phyloP scores from a whole-genome alignment of 2,888 invertebrate species.

The Drosophila nr. perissopoda region DNA sequence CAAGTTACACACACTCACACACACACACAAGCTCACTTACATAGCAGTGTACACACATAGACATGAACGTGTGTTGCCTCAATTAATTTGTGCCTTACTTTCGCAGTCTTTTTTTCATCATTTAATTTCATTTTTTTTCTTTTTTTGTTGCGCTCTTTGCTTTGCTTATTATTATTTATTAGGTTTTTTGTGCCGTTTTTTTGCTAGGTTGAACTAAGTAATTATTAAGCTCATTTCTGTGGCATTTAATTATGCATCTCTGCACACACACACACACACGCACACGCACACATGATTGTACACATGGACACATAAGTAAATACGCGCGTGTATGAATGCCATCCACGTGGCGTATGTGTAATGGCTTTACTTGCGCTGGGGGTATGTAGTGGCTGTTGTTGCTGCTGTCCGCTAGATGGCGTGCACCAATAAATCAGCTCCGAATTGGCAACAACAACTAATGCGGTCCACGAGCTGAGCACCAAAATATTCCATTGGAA shows the following conservation, averaged over 20 bases:
- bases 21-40: background rate
- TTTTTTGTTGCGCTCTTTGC: conserved; percentile 25
- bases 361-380: conserved; percentile 17
- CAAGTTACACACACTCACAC: conserved; percentile 14
- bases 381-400: background rate
- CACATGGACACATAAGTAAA: background rate
- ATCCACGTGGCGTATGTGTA: conserved; percentile 41
- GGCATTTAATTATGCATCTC: conserved; percentile 59
- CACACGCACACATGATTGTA: background rate
- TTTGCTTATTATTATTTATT: conserved; percentile 53
- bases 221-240: conserved; percentile 68
- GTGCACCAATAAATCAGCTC: conserved; percentile 31
- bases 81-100: conserved; percentile 50
- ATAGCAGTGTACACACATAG: background rate
- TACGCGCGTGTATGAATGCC: conserved; percentile 12
- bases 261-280: conserved; percentile 22
- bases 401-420: conserved; percentile 37
- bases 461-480: conserved; percentile 11
- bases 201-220: conserved; percentile 42
- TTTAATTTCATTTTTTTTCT: background rate
- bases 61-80: conserved; percentile 46
- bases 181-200: conserved; percentile 27
- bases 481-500: conserved; percentile 40
- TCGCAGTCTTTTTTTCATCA: conserved; percentile 15
- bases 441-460: conserved; percentile 7